These are phyloP conservation scores for Bombus superbus DNA, from an alignment of 1,140 invertebrate genomes.

Conservation along the genomic window DNA sequence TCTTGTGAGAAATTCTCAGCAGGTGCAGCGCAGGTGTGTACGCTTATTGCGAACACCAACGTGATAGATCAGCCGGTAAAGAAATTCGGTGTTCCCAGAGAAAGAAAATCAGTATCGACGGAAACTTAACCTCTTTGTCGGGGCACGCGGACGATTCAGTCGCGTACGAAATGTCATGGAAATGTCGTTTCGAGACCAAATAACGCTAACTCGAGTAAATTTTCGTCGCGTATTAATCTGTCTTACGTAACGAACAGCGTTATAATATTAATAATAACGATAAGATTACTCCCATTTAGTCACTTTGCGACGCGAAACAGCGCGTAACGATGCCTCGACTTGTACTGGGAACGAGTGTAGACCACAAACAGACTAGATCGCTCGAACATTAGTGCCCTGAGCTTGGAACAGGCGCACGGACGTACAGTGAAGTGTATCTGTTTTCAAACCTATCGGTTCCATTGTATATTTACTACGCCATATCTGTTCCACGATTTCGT, in stretches of 20 bases:
- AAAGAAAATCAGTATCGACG: constrained; percentile 26
- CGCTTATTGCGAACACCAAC: neutral
- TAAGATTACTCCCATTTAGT: constrained; percentile 47
- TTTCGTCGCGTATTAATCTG: constrained; percentile 3
- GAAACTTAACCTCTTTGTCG: constrained; percentile 42
- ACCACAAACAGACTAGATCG: constrained; percentile 28
- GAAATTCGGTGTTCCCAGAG: neutral
- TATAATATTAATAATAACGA: constrained; percentile 34
- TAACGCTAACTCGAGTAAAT: neutral
- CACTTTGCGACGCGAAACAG: constrained; percentile 32
- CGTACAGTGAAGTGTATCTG: constrained; percentile 1
- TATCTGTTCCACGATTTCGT: constrained; percentile 7
- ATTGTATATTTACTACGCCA: neutral
- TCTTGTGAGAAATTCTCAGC: constrained; percentile 11
- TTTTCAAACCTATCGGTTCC: neutral
- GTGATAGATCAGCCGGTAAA: constrained; percentile 33
- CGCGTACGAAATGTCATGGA: neutral
- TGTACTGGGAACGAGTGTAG: constrained; percentile 21
- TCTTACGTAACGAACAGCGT: constrained; percentile 29
- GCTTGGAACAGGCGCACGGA: constrained; percentile 16
- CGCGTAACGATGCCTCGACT: constrained; percentile 50
- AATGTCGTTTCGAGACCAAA: neutral
- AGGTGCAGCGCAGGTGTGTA: constrained; percentile 47
- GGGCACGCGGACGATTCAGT: too few species aligned
- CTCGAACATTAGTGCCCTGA: constrained; percentile 42